A percentile compares a stretch with the other conserved stretches of the same genome.
phyloP scores from a whole-genome alignment of 2,888 invertebrate species.

The Leucophenga montana region DNA sequence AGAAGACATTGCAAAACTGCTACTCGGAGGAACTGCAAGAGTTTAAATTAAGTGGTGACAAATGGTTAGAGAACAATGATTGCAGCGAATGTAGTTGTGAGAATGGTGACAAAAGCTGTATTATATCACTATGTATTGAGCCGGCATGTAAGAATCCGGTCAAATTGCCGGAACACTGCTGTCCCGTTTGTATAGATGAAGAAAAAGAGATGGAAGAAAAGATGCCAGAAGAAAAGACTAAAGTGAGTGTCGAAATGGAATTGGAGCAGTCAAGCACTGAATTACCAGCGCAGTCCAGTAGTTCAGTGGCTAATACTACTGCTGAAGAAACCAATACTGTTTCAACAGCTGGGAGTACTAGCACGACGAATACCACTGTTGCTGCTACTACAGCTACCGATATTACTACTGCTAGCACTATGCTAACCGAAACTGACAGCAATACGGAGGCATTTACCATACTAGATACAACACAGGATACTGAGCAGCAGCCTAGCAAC shows the following conservation, averaged over 20 bases:
- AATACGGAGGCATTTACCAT: too few species aligned
- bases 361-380: too few species aligned
- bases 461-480: too few species aligned
- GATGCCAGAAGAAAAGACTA: not conserved
- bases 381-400: too few species aligned
- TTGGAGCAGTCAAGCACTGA: not conserved
- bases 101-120: constrained; percentile 54
- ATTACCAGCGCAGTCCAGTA: not conserved
- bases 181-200: constrained; percentile 57
- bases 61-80: constrained; percentile 57
- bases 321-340: too few species aligned
- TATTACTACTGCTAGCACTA: too few species aligned
- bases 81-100: constrained; percentile 59
- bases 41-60: constrained; percentile 52
- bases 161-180: constrained; percentile 59
- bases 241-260: not conserved
- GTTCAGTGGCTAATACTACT: too few species aligned
- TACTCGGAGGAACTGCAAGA: constrained; percentile 47
- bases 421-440: too few species aligned
- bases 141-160: constrained; percentile 57
- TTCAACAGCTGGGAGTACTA: too few species aligned
- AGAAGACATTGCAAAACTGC: constrained; percentile 35
- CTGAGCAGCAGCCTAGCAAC: too few species aligned
- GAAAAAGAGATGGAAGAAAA: not conserved
- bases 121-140: constrained; percentile 49